Percentiles rank a stretch among this genome's conserved stretches.
These are phyloP conservation scores for Popillia japonica DNA, from an alignment of 1,140 invertebrate species.

Conservation along the genomic window DNA sequence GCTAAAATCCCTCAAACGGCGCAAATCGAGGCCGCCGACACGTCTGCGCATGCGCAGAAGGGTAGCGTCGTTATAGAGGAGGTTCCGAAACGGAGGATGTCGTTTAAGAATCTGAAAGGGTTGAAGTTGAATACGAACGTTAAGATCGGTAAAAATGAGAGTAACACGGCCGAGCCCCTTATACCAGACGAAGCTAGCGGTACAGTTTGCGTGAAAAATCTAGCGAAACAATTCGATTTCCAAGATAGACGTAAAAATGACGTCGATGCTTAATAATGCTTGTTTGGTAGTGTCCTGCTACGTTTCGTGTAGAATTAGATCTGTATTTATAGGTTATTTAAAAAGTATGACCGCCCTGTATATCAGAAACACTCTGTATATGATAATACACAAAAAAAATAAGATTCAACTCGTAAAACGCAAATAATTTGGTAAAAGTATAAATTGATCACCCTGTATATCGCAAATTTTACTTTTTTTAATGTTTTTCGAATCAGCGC, in stretches of 20 bases:
- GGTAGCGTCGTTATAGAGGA: neutral
- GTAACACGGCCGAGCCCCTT: constrained; percentile 50
- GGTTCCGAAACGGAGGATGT: constrained; percentile 45
- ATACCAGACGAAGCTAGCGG: constrained; percentile 43
- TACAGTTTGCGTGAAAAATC: constrained; percentile 52
- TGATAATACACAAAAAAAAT: too few species aligned
- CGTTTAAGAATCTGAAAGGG: constrained; percentile 61
- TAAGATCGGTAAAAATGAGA: constrained; percentile 42
- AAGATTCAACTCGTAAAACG: too few species aligned
- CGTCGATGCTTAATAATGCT: too few species aligned
- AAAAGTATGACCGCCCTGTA: too few species aligned
- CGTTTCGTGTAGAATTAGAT: too few species aligned
- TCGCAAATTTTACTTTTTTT: too few species aligned
- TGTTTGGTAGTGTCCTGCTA: too few species aligned
- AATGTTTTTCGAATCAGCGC: too few species aligned
- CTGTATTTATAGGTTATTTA: too few species aligned
- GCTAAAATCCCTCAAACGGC: neutral
- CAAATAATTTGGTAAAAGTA: too few species aligned
- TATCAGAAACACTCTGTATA: too few species aligned
- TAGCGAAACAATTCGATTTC: constrained; percentile 52
- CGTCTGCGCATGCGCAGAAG: neutral
- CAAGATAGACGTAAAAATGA: constrained; percentile 25
- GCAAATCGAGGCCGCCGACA: neutral
- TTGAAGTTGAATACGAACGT: constrained; percentile 60
- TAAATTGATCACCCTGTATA: too few species aligned